phyloP scores from a whole-genome alignment of 2,113 vertebrate genomes.

The Gulo gulo region DNA sequence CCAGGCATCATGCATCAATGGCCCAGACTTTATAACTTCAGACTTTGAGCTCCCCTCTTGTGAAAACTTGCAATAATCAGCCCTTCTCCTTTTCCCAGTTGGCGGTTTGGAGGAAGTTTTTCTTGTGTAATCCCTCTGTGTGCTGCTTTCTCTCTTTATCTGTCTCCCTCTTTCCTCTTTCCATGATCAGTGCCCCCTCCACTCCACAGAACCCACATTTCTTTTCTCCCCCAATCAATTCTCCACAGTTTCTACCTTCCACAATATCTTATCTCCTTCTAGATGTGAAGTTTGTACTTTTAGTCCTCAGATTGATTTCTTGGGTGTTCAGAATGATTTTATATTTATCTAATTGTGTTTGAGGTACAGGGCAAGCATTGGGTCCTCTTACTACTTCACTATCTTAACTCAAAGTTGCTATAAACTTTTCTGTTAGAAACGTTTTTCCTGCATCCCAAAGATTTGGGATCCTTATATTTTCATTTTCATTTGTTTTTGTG shows the following conservation, averaged over 20 bases:
- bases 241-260: not conserved
- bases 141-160: not conserved
- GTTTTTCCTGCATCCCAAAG: not conserved
- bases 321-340: not conserved
- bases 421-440: not conserved
- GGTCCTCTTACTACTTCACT: not conserved
- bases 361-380: not conserved
- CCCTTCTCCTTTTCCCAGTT: not conserved
- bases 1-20: not conserved
- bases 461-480: not conserved
- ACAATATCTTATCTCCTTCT: not conserved
- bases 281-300: not conserved
- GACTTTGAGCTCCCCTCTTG: not conserved
- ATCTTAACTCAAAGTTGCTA: not conserved
- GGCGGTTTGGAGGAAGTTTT: not conserved
- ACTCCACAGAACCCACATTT: not conserved
- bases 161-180: not conserved
- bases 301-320: not conserved
- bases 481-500: not conserved
- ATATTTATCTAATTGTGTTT: not conserved
- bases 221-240: not conserved
- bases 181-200: not conserved
- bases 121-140: not conserved
- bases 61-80: not conserved
- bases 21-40: not conserved